Percentiles rank a stretch among this genome's conserved stretches.
These are phyloP conservation scores for Sebastes hubbsi DNA, from an alignment of 2,797 vertebrate genomes.

Conservation along the genomic window DNA sequence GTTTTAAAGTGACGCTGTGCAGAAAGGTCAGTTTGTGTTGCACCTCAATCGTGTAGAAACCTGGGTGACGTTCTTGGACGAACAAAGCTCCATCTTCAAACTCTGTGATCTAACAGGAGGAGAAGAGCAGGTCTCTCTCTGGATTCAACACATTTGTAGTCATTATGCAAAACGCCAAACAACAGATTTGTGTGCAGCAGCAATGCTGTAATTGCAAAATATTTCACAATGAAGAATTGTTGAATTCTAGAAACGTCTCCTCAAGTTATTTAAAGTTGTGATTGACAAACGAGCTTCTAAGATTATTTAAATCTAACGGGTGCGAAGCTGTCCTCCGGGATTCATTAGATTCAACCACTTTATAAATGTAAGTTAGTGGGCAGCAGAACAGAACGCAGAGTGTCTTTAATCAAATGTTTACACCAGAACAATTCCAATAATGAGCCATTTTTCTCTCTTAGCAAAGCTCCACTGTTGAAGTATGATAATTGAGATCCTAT, in stretches of 20 bases:
- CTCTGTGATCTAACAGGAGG: not conserved
- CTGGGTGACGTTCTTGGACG: not conserved
- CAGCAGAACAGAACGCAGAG: slow-evolving; percentile 6
- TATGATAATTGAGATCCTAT: slow-evolving; percentile 41
- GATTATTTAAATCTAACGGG: slow-evolving; percentile 3
- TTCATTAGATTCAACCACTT: slow-evolving; percentile 22
- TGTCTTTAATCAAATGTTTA: slow-evolving; percentile 59
- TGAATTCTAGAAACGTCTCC: not conserved
- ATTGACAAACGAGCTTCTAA: slow-evolving; percentile 21
- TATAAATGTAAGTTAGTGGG: slow-evolving; percentile 11
- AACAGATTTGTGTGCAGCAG: slow-evolving; percentile 1
- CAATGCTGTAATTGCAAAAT: slow-evolving; percentile 18
- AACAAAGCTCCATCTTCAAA: not conserved
- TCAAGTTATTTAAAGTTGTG: slow-evolving; percentile 9
- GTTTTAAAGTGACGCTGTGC: not conserved
- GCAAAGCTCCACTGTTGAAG: slow-evolving; percentile 22
- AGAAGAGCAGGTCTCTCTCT: not conserved
- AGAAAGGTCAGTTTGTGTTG: not conserved
- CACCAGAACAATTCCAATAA: slow-evolving; percentile 37
- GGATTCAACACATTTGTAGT: not conserved
- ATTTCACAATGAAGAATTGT: slow-evolving; percentile 25
- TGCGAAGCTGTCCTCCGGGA: slow-evolving; percentile 3
- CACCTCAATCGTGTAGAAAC: not conserved
- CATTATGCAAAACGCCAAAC: slow-evolving; percentile 13
- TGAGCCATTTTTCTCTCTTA: slow-evolving; percentile 45